These are phyloP conservation scores for Metalampra italica DNA, from an alignment of 2,888 invertebrate species.

Conservation along the genomic window DNA sequence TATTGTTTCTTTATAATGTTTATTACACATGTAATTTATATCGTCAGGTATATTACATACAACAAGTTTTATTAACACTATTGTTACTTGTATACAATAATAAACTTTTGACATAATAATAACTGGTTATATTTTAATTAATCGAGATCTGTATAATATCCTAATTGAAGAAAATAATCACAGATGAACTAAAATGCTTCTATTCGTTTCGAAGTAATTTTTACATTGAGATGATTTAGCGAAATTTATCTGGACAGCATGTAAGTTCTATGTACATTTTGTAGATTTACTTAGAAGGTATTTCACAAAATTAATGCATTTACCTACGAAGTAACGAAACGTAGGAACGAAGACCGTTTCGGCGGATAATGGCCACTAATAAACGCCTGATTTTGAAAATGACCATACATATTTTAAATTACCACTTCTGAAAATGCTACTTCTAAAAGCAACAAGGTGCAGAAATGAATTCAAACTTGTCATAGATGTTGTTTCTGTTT, in stretches of 20 bases:
- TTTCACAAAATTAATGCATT: constrained; percentile 7
- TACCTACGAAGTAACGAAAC: no score
- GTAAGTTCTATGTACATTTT: constrained; percentile 44
- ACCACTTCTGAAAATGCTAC: background rate
- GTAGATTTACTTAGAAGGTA: constrained; percentile 3
- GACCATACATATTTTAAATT: background rate
- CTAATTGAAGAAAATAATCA: constrained; percentile 54
- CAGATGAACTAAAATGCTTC: constrained; percentile 28
- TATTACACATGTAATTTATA: constrained; percentile 73
- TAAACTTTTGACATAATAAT: constrained; percentile 74
- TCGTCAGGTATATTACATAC: constrained; percentile 61
- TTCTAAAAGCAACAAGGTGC: no score
- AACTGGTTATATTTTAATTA: constrained; percentile 64
- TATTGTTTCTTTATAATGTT: constrained; percentile 76
- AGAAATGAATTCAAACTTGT: no score
- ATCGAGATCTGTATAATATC: constrained; percentile 55
- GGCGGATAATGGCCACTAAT: background rate
- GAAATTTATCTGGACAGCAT: constrained; percentile 40
- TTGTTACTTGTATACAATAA: constrained; percentile 76
- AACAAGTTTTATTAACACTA: constrained; percentile 71
- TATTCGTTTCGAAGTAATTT: constrained; percentile 23
- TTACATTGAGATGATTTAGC: constrained; percentile 42
- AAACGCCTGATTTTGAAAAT: no score
- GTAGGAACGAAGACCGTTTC: no score
- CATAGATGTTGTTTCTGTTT: no score